Conservation (phyloP, 30 jellyfish, hydroid and myxozoan genomes). For the Hydra vulgaris region DNA sequence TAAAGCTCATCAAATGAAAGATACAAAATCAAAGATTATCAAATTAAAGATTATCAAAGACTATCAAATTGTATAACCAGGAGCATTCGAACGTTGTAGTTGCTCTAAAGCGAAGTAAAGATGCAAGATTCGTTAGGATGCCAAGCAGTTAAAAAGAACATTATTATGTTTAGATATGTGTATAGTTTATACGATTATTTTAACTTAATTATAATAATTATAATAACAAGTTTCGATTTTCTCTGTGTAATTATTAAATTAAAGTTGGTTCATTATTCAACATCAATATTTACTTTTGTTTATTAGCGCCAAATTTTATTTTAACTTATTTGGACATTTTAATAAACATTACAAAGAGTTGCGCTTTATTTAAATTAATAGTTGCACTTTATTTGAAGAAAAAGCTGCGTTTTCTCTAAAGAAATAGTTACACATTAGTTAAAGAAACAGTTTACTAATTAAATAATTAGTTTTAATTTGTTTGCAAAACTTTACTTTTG, state of each 20-base stretch:
- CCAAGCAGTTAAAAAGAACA: neutral
- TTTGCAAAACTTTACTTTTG: neutral
- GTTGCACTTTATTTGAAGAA: neutral
- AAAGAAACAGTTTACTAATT: neutral
- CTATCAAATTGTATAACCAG: neutral
- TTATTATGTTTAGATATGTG: neutral
- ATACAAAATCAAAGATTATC: too few relatives aligned
- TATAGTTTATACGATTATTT: neutral
- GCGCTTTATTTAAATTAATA: neutral
- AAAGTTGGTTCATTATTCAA: neutral
- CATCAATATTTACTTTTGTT: neutral
- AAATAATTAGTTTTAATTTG: neutral
- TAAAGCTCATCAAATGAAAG: neutral
- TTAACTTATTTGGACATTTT: neutral
- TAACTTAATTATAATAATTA: neutral
- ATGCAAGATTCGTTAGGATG: neutral
- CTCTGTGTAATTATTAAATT: neutral
- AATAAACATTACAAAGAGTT: neutral
- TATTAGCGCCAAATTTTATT: neutral
- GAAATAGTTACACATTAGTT: neutral
- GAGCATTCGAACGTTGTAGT: neutral
- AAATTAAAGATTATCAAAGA: neutral
- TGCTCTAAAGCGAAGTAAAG: neutral
- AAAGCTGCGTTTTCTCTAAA: neutral
- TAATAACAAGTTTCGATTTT: neutral